phyloP scores from a whole-genome alignment of 2,113 vertebrate species.

The Callipepla californica region DNA sequence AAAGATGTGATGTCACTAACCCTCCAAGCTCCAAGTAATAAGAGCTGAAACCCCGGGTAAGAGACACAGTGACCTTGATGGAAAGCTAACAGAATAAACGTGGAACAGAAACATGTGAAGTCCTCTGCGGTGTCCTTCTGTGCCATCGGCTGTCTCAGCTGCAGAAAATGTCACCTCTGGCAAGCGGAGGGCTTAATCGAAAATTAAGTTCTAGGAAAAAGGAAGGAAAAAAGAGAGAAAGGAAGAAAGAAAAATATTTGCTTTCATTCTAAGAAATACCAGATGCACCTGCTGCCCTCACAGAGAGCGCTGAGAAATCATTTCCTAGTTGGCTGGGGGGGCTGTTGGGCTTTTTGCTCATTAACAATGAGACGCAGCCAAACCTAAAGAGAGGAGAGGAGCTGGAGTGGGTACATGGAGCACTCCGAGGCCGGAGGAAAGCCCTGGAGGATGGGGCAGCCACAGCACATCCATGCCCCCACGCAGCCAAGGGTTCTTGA shows the following conservation, averaged over 20 bases:
- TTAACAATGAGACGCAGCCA: accelerated
- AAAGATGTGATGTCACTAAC: not conserved
- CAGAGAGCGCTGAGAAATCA: not conserved
- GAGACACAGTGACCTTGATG: not conserved
- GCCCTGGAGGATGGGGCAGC: not conserved
- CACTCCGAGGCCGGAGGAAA: not conserved
- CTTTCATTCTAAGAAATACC: not conserved
- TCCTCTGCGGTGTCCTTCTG: not conserved
- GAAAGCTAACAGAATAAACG: not conserved
- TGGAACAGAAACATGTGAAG: not conserved
- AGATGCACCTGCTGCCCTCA: not conserved
- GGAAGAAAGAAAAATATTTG: not conserved
- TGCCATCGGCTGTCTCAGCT: not conserved
- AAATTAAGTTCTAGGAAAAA: constrained; percentile 14
- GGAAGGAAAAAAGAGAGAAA: not conserved
- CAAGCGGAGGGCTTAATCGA: not conserved
- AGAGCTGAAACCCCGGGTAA: not conserved
- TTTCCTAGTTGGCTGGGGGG: not conserved
- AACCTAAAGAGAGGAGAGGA: not conserved
- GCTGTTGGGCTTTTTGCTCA: not conserved
- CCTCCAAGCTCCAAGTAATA: not conserved
- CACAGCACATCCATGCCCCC: accelerated
- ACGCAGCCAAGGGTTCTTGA: not conserved
- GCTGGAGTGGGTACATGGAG: accelerated
- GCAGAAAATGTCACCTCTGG: constrained; percentile 18